Percentiles rank a stretch among this genome's conserved stretches.
phyloP scores from a whole-genome alignment of 2,888 invertebrate species.

The Dorcus parallelipipedus region DNA sequence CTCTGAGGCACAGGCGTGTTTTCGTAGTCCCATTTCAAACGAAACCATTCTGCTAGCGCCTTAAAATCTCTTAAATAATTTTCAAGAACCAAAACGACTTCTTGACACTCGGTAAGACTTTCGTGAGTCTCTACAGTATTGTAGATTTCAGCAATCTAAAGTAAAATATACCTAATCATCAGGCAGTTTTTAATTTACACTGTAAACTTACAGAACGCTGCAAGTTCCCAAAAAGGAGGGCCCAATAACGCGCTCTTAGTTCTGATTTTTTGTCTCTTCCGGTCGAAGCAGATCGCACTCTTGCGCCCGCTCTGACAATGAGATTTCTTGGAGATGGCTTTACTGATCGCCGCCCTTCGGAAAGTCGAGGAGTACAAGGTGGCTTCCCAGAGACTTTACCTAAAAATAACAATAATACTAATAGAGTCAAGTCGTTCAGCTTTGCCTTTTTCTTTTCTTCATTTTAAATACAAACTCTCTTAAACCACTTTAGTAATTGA shows the following conservation, averaged over 20 bases:
- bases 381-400: constrained; percentile 62
- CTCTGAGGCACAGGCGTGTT: constrained; percentile 80
- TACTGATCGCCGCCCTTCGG: constrained; percentile 37
- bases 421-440: not conserved
- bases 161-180: constrained; percentile 9
- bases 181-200: not conserved
- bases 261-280: constrained; percentile 86
- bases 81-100: constrained; percentile 90
- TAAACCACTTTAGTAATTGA: no score
- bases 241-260: constrained; percentile 91
- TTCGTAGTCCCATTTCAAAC: constrained; percentile 91
- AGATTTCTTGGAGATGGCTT: constrained; percentile 27
- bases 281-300: constrained; percentile 80
- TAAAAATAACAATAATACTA: constrained; percentile 20
- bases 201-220: constrained; percentile 70
- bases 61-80: constrained; percentile 93
- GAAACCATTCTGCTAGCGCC: constrained; percentile 89
- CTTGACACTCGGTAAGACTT: constrained; percentile 91
- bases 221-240: constrained; percentile 88
- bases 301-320: constrained; percentile 49
- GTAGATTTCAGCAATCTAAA: constrained; percentile 85
- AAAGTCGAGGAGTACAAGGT: constrained; percentile 55
- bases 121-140: constrained; percentile 94
- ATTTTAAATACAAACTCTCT: no score
- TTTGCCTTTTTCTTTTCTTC: not conserved